These are phyloP conservation scores for Artemisiospiza belli DNA, from an alignment of 2,113 vertebrate genomes.

Conservation along the genomic window DNA sequence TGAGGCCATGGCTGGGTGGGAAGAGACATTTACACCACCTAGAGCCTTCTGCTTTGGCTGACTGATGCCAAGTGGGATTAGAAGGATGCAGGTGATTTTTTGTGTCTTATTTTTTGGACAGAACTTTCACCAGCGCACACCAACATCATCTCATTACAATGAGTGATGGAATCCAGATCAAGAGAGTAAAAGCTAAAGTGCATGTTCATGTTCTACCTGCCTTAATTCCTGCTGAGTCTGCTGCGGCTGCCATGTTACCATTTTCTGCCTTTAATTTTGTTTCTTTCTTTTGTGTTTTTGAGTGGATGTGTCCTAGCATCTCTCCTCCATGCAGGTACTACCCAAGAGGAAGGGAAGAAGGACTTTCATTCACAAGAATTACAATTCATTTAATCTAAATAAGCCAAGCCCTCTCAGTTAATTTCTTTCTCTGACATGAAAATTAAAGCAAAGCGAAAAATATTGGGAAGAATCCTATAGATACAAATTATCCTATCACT, in stretches of 20 bases:
- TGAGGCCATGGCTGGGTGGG: background rate
- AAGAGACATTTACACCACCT: background rate
- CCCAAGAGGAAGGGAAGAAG: background rate
- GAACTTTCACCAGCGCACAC: background rate
- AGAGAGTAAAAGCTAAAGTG: background rate
- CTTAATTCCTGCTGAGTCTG: background rate
- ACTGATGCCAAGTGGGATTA: background rate
- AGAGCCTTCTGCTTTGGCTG: background rate
- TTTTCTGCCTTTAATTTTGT: background rate
- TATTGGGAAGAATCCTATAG: background rate
- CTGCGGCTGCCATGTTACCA: background rate
- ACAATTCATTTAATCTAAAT: background rate
- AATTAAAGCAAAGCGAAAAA: background rate
- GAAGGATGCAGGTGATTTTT: background rate
- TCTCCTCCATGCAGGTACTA: background rate
- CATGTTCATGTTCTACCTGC: background rate
- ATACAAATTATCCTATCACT: background rate
- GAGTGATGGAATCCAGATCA: background rate
- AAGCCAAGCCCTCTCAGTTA: background rate
- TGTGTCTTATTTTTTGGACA: background rate
- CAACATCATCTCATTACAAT: background rate
- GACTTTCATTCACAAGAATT: background rate
- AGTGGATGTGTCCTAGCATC: background rate
- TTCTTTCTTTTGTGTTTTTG: background rate
- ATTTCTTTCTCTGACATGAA: background rate